A percentile compares a stretch with the other conserved stretches of the same genome.
phyloP scores from a whole-genome alignment of 2,888 invertebrate species.

The Heliconius aoede region DNA sequence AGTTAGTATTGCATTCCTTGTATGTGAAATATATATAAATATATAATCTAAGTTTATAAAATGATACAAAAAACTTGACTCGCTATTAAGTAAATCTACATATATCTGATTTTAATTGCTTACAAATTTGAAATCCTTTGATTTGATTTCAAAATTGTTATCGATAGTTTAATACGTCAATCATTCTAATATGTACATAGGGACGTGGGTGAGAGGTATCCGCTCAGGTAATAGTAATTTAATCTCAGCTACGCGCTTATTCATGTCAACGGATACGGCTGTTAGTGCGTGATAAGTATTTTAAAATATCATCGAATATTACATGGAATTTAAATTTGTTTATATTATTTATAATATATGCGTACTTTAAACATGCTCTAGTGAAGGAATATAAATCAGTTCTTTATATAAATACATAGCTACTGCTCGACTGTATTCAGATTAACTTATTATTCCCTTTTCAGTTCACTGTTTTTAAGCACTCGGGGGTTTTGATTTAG shows the following conservation, averaged over 20 bases:
- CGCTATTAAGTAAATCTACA: too few relatives aligned
- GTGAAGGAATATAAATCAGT: too few relatives aligned
- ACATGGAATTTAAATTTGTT: neutral
- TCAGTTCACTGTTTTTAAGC: too few relatives aligned
- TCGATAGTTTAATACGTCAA: neutral
- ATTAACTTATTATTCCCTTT: too few relatives aligned
- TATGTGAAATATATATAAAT: neutral
- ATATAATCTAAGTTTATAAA: too few relatives aligned
- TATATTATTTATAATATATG: neutral
- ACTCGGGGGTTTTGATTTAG: neutral
- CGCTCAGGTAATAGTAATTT: neutral
- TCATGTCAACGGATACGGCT: neutral
- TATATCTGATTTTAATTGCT: too few relatives aligned
- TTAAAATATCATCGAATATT: neutral
- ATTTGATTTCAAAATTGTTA: neutral
- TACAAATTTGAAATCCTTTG: too few relatives aligned
- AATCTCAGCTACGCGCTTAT: neutral
- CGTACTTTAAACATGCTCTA: neutral
- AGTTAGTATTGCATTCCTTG: conserved; percentile 2
- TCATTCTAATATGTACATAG: neutral
- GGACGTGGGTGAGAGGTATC: neutral
- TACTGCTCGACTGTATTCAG: too few relatives aligned
- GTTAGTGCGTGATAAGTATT: neutral
- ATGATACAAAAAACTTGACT: too few relatives aligned
- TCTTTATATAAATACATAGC: too few relatives aligned